Evolutionary conservation across 2,888 invertebrate species (phyloP).

Genomic region (Chouioia cunea): DNA sequence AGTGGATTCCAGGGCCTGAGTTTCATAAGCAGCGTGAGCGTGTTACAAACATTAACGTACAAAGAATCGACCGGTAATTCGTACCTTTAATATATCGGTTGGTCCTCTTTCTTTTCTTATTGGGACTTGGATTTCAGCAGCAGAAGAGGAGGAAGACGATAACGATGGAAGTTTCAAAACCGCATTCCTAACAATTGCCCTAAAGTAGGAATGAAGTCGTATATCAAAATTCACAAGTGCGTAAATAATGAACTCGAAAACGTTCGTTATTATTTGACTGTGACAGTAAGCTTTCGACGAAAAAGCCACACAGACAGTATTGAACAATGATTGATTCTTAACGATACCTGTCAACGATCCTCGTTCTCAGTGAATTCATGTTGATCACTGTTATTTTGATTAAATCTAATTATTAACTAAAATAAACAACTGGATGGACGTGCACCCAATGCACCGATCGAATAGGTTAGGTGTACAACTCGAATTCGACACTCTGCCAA

Average conservation of each 20-base stretch:
- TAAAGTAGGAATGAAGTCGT: slow-evolving; percentile 25
- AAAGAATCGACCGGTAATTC: neutral
- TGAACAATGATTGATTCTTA: neutral
- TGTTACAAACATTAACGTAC: neutral
- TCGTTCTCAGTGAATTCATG: slow-evolving; percentile 53
- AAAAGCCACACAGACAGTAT: too few species aligned
- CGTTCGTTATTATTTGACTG: too few species aligned
- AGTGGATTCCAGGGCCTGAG: slow-evolving; percentile 80
- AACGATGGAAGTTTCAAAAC: slow-evolving; percentile 40
- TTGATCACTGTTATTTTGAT: slow-evolving; percentile 12
- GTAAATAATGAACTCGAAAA: too few species aligned
- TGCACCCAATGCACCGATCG: neutral
- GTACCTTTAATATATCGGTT: slow-evolving; percentile 82
- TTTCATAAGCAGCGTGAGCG: neutral
- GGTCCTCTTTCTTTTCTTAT: slow-evolving; percentile 80
- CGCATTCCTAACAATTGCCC: slow-evolving; percentile 37
- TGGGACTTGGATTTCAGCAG: slow-evolving; percentile 73
- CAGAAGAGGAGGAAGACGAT: slow-evolving; percentile 22
- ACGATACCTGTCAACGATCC: slow-evolving; percentile 47
- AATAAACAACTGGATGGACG: neutral
- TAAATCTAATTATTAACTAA: slow-evolving; percentile 12
- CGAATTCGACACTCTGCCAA: neutral
- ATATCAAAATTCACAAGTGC: neutral
- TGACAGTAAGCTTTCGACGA: neutral
- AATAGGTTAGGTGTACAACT: slow-evolving; percentile 33